Evolutionary conservation across 2,113 vertebrate genomes (phyloP), one percentile per base, ranked within the genome.

Genomic region (Neogobius melanostomus): DNA sequence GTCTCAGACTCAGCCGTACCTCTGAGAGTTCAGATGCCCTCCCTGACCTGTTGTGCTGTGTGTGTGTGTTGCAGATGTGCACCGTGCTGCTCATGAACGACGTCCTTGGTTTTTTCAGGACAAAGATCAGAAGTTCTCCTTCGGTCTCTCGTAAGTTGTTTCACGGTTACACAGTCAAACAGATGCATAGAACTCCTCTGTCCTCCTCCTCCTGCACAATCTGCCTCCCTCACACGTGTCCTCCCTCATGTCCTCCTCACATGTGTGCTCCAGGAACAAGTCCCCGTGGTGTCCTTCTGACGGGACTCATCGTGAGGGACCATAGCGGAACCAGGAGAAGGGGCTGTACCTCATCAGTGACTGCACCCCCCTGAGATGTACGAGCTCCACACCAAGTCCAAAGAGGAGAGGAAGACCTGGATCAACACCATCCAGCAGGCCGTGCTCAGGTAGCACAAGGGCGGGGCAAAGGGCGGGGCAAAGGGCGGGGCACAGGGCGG

Each of bases 261-360:
- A 21, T 42, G 28, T 65, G 45, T 66, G n/a, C 57, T 8, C 0
- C 82, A 98, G 95, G 96, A 98, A 21, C 87, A 98, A 98, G 74
- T 94, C 0, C 90, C 95, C 0, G 94, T 98, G 52, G 89, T 99
- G 9, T 95, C 95, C n/a, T n/a, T 0, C 90, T 99, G 66, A 94
- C 93, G 44, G 95, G 96, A 69, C 90, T 98, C 60, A 96, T 99
- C 0, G 95, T 98, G 1, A 83, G 97, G 54, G 95, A 98, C 21
- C 21, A 96, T 98, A n/a, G 97, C 97, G 21, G 21, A 99, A 97
- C 91, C 96, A 98, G 91, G 95, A 98, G 82, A 95, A 95, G 77
- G 97, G 97, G 11, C 95, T 99, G 95, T 99, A 98, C 90, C 91
- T 99, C 53, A 93, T 99, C 84, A 96, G 95, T 0, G 91, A 87